Percentiles rank a stretch among this genome's conserved stretches.
Evolutionary conservation across 53 echinoderm and acorn worm species (phyloP).

Genomic region (Henricia sp.): DNA sequence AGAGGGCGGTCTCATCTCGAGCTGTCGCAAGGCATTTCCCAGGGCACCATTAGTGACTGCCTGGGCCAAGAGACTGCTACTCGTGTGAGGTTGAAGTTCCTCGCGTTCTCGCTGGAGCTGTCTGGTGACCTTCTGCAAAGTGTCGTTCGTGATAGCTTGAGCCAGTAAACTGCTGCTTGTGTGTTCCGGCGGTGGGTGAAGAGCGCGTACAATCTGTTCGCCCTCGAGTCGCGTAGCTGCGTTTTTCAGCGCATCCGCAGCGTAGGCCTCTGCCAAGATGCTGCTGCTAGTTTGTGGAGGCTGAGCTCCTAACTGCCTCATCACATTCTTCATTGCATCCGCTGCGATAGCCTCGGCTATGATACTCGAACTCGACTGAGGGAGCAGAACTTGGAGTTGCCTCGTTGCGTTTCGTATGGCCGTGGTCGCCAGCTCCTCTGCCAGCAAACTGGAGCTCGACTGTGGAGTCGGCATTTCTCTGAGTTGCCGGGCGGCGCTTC

Average conservation of each 20-base stretch:
- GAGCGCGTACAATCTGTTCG: conserved; percentile 21
- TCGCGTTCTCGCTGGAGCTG: conserved; percentile 25
- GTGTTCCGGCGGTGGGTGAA: conserved; percentile 7
- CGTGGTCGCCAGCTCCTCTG: conserved; percentile 35
- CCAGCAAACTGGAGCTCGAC: conserved; percentile 25
- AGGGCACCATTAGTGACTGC: conserved; percentile 32
- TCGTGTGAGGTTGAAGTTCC: conserved; percentile 8
- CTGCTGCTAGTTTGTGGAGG: conserved; percentile 47
- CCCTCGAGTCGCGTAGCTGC: conserved; percentile 19
- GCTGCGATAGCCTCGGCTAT: conserved; percentile 50
- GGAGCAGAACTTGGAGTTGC: conserved; percentile 36
- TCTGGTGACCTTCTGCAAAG: conserved; percentile 13
- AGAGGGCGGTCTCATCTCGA: background rate
- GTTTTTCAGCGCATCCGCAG: conserved; percentile 32
- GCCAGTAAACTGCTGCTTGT: conserved; percentile 34
- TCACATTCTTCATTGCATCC: conserved; percentile 42
- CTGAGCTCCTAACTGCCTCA: conserved; percentile 1
- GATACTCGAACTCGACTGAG: conserved; percentile 49
- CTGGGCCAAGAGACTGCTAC: conserved; percentile 36
- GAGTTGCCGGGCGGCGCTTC: conserved; percentile 12
- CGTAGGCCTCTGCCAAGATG: conserved; percentile 18
- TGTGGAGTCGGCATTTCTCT: background rate
- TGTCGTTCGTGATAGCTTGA: conserved; percentile 31
- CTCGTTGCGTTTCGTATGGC: conserved; percentile 27
- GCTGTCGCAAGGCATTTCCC: conserved; percentile 25